Conservation (phyloP, 2,888 invertebrate genomes). For the Oxytorus armatus region DNA sequence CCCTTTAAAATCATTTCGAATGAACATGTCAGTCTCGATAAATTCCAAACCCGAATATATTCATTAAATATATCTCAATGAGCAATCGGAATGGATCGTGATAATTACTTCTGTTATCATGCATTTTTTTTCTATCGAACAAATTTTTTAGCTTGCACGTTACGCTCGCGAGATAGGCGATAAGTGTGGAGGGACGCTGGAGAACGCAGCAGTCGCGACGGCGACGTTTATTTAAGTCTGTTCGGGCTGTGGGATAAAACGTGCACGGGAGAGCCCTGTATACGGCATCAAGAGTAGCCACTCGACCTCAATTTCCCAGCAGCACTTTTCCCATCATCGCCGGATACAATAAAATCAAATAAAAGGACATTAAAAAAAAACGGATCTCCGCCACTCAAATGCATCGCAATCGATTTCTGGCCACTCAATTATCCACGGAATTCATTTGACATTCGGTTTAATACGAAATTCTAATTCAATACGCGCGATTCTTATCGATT, state of each 20-base stretch:
- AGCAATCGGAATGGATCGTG: too few relatives aligned
- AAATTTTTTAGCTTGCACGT: neutral
- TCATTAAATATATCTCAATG: too few relatives aligned
- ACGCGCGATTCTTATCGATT: neutral
- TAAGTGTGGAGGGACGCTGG: conserved; percentile 16
- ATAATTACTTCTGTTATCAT: too few relatives aligned
- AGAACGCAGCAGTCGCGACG: conserved; percentile 35
- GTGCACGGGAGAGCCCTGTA: conserved; percentile 28
- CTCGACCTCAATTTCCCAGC: conserved; percentile 68
- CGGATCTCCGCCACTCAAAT: conserved; percentile 10
- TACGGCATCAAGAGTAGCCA: conserved; percentile 65
- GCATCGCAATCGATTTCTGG: conserved; percentile 36
- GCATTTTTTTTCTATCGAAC: neutral
- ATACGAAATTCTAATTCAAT: conserved; percentile 15
- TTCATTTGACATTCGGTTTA: conserved; percentile 48
- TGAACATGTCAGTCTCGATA: too few relatives aligned
- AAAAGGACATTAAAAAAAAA: conserved; percentile 32
- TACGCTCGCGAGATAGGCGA: conserved; percentile 22
- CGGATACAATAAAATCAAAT: conserved; percentile 31
- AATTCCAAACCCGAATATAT: too few relatives aligned
- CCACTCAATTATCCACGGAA: conserved; percentile 51
- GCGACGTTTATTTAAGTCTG: conserved; percentile 67
- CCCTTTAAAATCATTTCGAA: too few relatives aligned
- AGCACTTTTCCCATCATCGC: conserved; percentile 39
- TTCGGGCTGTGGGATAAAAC: conserved; percentile 47